These are phyloP conservation scores for Drosophila greeni DNA, from an alignment of 2,888 invertebrate species.

Conservation along the genomic window DNA sequence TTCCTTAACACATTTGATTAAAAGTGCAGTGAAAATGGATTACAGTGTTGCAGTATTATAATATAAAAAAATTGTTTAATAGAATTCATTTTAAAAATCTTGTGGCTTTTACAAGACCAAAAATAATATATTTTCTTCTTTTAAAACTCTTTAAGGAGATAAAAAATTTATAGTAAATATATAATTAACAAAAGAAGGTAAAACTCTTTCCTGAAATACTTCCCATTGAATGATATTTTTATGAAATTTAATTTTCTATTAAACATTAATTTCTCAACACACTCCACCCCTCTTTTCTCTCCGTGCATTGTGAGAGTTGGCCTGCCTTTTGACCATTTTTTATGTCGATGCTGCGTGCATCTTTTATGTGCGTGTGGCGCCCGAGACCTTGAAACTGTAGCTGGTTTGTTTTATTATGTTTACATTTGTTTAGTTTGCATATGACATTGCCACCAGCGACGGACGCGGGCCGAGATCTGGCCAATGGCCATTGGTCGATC, in stretches of 20 bases:
- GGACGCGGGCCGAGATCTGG: slow-evolving; percentile 35
- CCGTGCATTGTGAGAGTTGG: slow-evolving; percentile 29
- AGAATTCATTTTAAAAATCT: neutral
- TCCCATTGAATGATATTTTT: neutral
- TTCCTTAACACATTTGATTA: neutral
- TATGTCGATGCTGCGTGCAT: slow-evolving; percentile 68
- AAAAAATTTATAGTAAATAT: neutral
- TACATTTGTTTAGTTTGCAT: slow-evolving; percentile 73
- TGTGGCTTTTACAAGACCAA: neutral
- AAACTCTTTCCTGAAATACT: neutral
- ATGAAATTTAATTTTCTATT: neutral
- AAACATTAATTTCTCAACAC: neutral
- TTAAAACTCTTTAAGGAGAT: neutral
- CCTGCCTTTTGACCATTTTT: slow-evolving; percentile 50
- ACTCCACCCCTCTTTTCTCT: slow-evolving; percentile 12
- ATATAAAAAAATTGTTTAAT: no score
- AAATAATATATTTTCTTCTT: neutral
- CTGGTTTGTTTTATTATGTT: slow-evolving; percentile 72
- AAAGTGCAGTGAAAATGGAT: no score
- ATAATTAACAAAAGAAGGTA: neutral
- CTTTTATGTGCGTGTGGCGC: slow-evolving; percentile 69
- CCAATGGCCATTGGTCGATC: slow-evolving; percentile 11
- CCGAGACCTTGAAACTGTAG: slow-evolving; percentile 71
- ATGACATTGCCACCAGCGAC: slow-evolving; percentile 72
- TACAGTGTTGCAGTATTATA: no score